A percentile compares a stretch with the other conserved stretches of the same genome.
Conservation (phyloP, 1,140 invertebrate species). For the Drosophila quadrilineata region DNA sequence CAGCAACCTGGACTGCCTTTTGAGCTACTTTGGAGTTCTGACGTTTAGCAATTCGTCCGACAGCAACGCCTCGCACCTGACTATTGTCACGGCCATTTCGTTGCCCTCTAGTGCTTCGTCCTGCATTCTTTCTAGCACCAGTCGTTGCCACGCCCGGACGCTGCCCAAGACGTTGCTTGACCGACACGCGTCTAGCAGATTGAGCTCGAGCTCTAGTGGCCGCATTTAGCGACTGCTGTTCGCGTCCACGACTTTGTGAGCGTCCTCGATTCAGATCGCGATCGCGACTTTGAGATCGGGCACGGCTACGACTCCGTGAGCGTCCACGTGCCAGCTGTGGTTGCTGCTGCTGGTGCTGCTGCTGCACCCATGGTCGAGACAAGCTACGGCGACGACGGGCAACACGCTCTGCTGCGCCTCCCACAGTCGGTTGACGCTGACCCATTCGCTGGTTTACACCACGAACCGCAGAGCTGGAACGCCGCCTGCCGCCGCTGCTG, state of each 20-base stretch:
- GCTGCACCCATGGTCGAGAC: constrained; percentile 35
- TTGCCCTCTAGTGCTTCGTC: constrained; percentile 8
- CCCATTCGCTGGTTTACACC: constrained; percentile 61
- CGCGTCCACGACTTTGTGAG: constrained; percentile 32
- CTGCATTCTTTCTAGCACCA: constrained; percentile 1
- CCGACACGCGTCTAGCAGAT: constrained; percentile 45
- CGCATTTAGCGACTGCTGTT: constrained; percentile 1
- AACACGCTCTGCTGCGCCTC: constrained; percentile 70
- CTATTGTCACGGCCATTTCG: constrained; percentile 35
- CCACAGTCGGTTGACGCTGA: constrained; percentile 52
- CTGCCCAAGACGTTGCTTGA: constrained; percentile 67
- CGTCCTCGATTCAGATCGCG: constrained; percentile 17
- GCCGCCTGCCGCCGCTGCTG: constrained; percentile 31
- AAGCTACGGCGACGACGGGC: constrained; percentile 50
- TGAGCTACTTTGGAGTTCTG: constrained; percentile 42
- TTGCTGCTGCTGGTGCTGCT: constrained; percentile 17
- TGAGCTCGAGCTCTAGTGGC: background rate
- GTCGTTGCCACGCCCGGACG: constrained; percentile 44
- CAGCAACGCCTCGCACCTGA: constrained; percentile 55
- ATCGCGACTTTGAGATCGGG: constrained; percentile 35
- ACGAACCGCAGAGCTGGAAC: constrained; percentile 36
- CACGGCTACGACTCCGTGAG: constrained; percentile 57
- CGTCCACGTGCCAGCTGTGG: constrained; percentile 31
- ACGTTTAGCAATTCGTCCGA: constrained; percentile 70
- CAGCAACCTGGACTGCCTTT: constrained; percentile 37